Base-by-base conservation (phyloP, 2,888 invertebrate species). In the Oxyteleia sp. region DNA sequence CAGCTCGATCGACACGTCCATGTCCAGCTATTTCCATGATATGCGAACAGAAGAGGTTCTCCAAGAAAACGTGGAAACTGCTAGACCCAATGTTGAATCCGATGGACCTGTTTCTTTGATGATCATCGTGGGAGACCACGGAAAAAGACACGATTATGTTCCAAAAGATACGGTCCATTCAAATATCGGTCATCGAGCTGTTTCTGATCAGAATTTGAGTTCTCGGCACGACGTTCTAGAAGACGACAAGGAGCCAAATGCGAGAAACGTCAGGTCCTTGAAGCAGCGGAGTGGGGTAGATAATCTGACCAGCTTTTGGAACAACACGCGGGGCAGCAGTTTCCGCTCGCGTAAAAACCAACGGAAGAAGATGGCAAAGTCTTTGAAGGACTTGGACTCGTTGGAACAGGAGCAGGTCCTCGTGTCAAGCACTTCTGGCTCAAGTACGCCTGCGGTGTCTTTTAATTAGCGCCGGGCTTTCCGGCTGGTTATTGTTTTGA, bases 241-340 rank as follows among this genome's bases (percentile, higher is more conserved):
- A 35, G 35, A 4, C 41, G 55, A 35, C 2, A 38, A 4, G 3
- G 32, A 63, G 2, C 16, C 38, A 8, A 43, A n/a, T 11, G 57
- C 23, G 13, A n/a, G 38, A 2, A 63, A 8, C 4, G 66, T 69
- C 1, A 74, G 63, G 10, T 53, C 47, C n/a, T 47, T 15, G 0
- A 82, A 82, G 49, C 72, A 78, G 47, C 87, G 85, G 47, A 87
- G 89, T 0, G 78, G 81, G 2, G 89, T 88, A 35, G 91, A 91
- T 18, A 91, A 90, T 72, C 84, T 90, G 10, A 74, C 89, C 15
- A 90, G 82, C 18, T 89, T 91, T 47, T 89, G 88, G 91, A 84
- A 75, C 20, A 87, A 80, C 23, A 80, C 72, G 16, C 86, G 90
- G 0, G 85, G 87, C 7, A 85, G 83, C 35, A 89, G 89, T 57